phyloP scores from a whole-genome alignment of 2,113 vertebrate species.

The Tachysurus vachellii region DNA sequence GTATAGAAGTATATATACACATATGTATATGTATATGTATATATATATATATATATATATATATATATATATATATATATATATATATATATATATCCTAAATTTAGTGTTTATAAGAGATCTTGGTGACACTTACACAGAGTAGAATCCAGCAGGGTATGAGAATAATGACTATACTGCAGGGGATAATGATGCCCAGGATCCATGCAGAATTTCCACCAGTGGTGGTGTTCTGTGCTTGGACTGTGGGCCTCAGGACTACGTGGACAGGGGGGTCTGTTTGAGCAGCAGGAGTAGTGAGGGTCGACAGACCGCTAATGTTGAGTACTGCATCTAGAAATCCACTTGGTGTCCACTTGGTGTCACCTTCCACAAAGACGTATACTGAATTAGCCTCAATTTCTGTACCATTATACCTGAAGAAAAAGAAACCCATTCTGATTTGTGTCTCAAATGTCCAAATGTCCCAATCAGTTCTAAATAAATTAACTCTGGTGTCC shows the following conservation, averaged over 20 bases:
- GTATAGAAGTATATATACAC: too few relatives aligned
- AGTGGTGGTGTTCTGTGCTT: neutral
- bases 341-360: constrained; percentile 16
- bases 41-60: too few relatives aligned
- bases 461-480: too few relatives aligned
- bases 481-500: too few relatives aligned
- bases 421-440: neutral
- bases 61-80: too few relatives aligned
- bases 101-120: neutral
- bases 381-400: constrained; percentile 28
- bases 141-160: constrained; percentile 51
- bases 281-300: neutral
- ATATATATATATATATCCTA: too few relatives aligned
- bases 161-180: constrained; percentile 45
- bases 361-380: constrained; percentile 12
- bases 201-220: constrained; percentile 2
- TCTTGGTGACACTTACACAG: constrained; percentile 40
- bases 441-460: neutral
- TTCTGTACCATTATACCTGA: constrained; percentile 13
- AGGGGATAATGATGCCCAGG: constrained; percentile 13
- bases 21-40: too few relatives aligned
- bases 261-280: neutral
- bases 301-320: neutral
- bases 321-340: constrained; percentile 27
- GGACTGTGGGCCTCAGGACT: neutral